phyloP scores from a whole-genome alignment of 2,113 vertebrate genomes.

The Pituophis catenifer region DNA sequence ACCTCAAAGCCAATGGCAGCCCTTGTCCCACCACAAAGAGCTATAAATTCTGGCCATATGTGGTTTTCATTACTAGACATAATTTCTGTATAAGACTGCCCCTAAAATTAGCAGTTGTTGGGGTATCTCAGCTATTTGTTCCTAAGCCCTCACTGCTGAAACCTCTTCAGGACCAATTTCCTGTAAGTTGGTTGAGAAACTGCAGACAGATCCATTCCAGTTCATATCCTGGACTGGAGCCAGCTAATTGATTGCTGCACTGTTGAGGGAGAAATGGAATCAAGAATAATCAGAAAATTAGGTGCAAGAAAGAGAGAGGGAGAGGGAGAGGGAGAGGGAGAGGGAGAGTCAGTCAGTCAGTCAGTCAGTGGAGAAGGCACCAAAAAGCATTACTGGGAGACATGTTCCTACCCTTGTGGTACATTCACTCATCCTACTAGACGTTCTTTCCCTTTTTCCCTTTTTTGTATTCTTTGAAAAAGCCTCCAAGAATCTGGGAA shows the following conservation, averaged over 20 bases:
- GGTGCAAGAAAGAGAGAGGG: not conserved
- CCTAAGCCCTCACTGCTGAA: not conserved
- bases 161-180: not conserved
- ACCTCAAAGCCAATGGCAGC: not conserved
- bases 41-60: not conserved
- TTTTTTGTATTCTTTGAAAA: not conserved
- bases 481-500: not conserved
- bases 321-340: too few relatives aligned
- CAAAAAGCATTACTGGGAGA: not conserved
- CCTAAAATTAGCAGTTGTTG: not conserved
- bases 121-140: not conserved
- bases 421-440: not conserved
- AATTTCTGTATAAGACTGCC: not conserved
- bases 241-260: not conserved
- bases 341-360: too few relatives aligned
- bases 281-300: not conserved
- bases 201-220: not conserved
- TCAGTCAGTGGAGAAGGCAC: too few relatives aligned
- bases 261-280: not conserved
- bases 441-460: not conserved
- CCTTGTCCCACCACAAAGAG: not conserved
- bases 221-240: not conserved
- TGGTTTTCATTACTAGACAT: not conserved
- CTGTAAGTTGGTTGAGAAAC: not conserved
- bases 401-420: not conserved